Percentiles rank a stretch among this genome's conserved stretches.
These are phyloP conservation scores for Gymnopithys bicolor DNA, from an alignment of 2,797 vertebrate genomes.

Conservation along the genomic window DNA sequence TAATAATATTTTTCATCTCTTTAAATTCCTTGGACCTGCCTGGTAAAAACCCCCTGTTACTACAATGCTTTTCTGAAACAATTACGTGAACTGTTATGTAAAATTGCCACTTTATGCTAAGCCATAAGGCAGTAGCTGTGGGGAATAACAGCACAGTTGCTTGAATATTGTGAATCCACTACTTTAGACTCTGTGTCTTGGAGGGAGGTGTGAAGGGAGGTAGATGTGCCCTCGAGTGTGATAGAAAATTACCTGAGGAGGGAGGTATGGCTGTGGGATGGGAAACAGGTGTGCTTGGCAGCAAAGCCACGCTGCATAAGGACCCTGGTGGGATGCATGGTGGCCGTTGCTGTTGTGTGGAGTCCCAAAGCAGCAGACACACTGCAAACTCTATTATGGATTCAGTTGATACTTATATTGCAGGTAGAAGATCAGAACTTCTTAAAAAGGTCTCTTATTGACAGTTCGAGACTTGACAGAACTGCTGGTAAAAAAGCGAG, in stretches of 20 bases:
- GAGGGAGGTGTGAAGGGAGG: neutral
- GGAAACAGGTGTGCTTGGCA: neutral
- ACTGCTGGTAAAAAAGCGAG: neutral
- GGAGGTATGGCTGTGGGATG: neutral
- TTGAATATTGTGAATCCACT: neutral
- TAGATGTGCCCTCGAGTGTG: neutral
- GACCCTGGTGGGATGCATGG: accelerated
- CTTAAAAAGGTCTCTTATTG: neutral
- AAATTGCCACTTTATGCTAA: neutral
- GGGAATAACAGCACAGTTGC: neutral
- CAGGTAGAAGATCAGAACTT: neutral
- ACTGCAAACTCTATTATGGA: neutral
- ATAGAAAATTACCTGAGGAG: neutral
- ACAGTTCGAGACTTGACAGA: neutral
- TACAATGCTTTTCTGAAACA: neutral
- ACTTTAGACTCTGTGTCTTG: neutral
- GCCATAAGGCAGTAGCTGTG: neutral
- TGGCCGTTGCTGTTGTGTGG: neutral
- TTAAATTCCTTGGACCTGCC: neutral
- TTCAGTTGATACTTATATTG: neutral
- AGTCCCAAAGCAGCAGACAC: neutral
- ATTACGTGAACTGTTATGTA: neutral
- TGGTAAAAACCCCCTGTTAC: neutral
- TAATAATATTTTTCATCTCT: neutral
- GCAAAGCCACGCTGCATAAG: neutral